Evolutionary conservation across 2,888 invertebrate species (phyloP).

Genomic region (Heliconius ismenius): DNA sequence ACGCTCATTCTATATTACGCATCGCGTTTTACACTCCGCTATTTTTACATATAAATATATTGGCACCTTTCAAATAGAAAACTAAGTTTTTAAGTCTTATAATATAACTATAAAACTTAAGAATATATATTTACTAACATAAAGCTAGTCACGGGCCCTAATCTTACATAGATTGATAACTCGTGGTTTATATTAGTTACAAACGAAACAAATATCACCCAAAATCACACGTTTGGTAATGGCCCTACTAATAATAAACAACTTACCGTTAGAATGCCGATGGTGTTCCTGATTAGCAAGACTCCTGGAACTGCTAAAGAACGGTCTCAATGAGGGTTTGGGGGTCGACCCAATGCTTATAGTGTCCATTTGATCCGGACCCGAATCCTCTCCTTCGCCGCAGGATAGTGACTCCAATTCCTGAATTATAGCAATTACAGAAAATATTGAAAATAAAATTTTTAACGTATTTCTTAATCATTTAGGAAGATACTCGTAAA

Average conservation of each 20-base stretch:
- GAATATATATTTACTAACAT: background rate
- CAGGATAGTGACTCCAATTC: slow-evolving; percentile 96
- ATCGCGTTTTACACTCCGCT: background rate
- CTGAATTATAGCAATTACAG: slow-evolving; percentile 68
- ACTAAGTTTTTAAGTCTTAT: background rate
- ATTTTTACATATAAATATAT: background rate
- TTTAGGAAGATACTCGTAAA: background rate
- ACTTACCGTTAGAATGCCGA: slow-evolving; percentile 74
- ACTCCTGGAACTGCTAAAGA: slow-evolving; percentile 95
- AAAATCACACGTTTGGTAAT: background rate
- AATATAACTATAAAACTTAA: background rate
- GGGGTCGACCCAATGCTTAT: slow-evolving; percentile 98
- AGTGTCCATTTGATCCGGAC: slow-evolving; percentile 94
- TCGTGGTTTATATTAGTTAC: background rate
- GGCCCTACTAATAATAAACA: background rate
- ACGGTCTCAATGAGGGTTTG: slow-evolving; percentile 96
- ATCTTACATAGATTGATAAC: background rate
- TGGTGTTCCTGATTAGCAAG: slow-evolving; percentile 82
- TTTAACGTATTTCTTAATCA: background rate
- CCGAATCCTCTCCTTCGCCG: slow-evolving; percentile 92
- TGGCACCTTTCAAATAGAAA: background rate
- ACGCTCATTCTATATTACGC: background rate
- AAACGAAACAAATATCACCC: too few relatives aligned
- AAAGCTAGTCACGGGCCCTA: background rate
- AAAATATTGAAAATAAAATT: background rate